Evolutionary conservation across 2,888 invertebrate species (phyloP).

Genomic region (Strigamia transsilvanica): DNA sequence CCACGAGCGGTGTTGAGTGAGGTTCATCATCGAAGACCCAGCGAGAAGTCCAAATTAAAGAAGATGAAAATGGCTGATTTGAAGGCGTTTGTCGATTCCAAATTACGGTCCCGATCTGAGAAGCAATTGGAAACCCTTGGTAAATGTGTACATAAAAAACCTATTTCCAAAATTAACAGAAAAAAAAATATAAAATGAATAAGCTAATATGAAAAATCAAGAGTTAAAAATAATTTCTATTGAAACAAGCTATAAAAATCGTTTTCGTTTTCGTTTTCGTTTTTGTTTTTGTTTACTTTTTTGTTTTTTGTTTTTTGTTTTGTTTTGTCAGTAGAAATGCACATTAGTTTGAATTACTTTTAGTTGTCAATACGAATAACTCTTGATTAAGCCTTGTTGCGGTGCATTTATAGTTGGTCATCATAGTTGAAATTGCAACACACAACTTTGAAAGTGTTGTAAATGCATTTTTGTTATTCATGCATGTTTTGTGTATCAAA

Average conservation of each 20-base stretch:
- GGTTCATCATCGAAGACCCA: slow-evolving; percentile 55
- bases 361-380: background rate
- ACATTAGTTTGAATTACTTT: background rate
- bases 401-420: background rate
- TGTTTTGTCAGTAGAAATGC: background rate
- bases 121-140: slow-evolving; percentile 90
- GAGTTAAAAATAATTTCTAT: background rate
- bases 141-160: slow-evolving; percentile 21
- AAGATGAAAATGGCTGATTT: slow-evolving; percentile 89
- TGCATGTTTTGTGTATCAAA: slow-evolving; percentile 13
- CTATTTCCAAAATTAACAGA: background rate
- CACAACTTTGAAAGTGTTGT: slow-evolving; percentile 10
- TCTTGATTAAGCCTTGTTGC: background rate
- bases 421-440: slow-evolving; percentile 30
- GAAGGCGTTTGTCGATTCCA: slow-evolving; percentile 90
- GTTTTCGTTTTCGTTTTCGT: background rate
- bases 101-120: slow-evolving; percentile 88
- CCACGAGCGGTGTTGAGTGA: slow-evolving; percentile 61
- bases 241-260: background rate
- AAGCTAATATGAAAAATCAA: background rate
- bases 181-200: background rate
- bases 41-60: slow-evolving; percentile 59
- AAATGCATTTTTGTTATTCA: slow-evolving; percentile 35
- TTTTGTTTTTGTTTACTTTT: too few species aligned
- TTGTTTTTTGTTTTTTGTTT: background rate